Conservation (phyloP, 2,888 invertebrate species). For the Lycophotia porphyrea region DNA sequence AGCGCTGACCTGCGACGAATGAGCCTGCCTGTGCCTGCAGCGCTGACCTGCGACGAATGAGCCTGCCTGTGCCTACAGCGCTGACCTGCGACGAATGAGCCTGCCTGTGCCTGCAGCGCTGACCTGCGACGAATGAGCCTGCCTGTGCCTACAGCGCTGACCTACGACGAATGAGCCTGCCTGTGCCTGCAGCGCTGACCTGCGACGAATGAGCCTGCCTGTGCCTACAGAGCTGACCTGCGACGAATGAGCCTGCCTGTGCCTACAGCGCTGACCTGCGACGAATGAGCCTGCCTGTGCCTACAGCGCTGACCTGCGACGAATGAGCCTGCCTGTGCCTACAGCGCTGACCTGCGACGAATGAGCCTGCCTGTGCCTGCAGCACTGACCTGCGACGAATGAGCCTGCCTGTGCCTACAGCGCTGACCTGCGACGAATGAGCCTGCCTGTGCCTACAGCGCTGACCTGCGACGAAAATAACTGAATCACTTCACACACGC, state of each 20-base stretch:
- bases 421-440: neutral
- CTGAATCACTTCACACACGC: slow-evolving; percentile 27
- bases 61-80: neutral
- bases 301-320: neutral
- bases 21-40: neutral
- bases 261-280: neutral
- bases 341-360: neutral
- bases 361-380: neutral
- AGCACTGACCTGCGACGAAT: neutral
- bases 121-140: neutral
- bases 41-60: neutral
- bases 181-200: neutral
- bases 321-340: neutral
- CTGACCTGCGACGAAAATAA: slow-evolving; percentile 6
- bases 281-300: neutral
- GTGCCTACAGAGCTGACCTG: neutral
- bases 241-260: neutral
- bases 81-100: neutral
- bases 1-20: neutral
- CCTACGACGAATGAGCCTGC: neutral
- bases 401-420: neutral
- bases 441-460: neutral
- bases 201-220: neutral
- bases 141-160: neutral
- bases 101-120: neutral